Conservation (phyloP, 2,888 invertebrate genomes). For the Pollenia labialis region DNA sequence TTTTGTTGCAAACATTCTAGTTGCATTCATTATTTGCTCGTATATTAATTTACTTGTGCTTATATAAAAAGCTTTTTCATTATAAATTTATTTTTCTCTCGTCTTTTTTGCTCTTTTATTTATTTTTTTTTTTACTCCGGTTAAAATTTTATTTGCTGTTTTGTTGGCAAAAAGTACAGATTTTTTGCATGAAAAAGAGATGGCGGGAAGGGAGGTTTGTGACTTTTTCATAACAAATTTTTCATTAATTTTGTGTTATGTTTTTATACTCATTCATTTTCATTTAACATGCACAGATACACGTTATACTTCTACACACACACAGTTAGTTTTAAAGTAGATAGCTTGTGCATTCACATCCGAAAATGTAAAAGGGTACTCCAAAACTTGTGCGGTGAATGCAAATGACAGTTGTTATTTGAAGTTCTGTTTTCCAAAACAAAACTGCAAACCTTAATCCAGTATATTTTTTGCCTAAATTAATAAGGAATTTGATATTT, state of each 20-base stretch:
- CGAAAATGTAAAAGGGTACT: not conserved
- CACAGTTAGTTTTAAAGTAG: not conserved
- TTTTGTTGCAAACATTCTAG: constrained; percentile 65
- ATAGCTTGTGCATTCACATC: not conserved
- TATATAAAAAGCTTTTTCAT: constrained; percentile 64
- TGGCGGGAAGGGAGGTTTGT: not conserved
- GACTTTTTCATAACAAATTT: constrained; percentile 52
- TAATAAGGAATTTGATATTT: not conserved
- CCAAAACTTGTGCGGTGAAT: not conserved
- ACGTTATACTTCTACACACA: constrained; percentile 7
- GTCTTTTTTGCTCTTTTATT: not conserved
- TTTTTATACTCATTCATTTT: constrained; percentile 49
- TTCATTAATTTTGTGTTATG: constrained; percentile 67
- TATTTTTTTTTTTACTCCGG: constrained; percentile 27
- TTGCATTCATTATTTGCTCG: constrained; percentile 71
- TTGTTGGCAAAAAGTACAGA: constrained; percentile 10
- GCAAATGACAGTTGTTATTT: too few relatives aligned
- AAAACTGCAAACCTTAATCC: too few relatives aligned
- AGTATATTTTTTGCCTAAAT: too few relatives aligned
- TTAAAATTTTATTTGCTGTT: constrained; percentile 60
- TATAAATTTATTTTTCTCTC: constrained; percentile 48
- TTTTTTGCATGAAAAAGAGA: constrained; percentile 15
- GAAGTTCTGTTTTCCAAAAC: too few relatives aligned
- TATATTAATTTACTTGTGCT: constrained; percentile 70
- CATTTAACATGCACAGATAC: constrained; percentile 40